Conservation (phyloP, 2,113 vertebrate species). For the Mugil cephalus region DNA sequence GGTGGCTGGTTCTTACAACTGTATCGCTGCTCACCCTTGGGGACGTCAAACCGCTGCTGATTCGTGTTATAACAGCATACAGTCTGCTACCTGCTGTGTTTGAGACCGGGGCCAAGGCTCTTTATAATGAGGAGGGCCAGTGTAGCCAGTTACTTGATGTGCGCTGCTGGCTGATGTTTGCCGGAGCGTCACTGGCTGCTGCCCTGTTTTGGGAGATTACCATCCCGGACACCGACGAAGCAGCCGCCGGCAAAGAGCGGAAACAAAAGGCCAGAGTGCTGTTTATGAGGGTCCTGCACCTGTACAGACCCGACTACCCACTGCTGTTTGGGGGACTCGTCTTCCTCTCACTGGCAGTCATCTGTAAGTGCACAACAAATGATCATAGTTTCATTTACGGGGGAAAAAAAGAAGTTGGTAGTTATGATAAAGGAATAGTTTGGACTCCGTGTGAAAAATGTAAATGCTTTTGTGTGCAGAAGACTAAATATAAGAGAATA, state of each 20-base stretch:
- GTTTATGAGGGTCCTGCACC: slow-evolving; percentile 71
- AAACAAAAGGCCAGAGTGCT: slow-evolving; percentile 67
- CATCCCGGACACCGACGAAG: slow-evolving; percentile 62
- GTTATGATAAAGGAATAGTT: not conserved
- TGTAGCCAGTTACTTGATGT: slow-evolving; percentile 31
- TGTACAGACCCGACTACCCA: slow-evolving; percentile 56
- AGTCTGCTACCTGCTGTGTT: slow-evolving; percentile 73
- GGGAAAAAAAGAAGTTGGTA: not conserved
- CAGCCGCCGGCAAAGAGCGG: not conserved
- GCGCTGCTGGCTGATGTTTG: slow-evolving; percentile 58
- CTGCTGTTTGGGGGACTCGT: slow-evolving; percentile 67
- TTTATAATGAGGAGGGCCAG: slow-evolving; percentile 32
- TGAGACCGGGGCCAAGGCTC: slow-evolving; percentile 45
- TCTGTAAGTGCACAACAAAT: slow-evolving; percentile 78
- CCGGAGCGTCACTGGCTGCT: slow-evolving; percentile 65
- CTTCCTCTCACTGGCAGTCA: slow-evolving; percentile 80
- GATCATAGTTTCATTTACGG: not conserved
- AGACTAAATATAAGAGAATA: no score
- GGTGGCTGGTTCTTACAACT: slow-evolving; percentile 12
- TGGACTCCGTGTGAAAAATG: no score
- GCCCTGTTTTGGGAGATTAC: slow-evolving; percentile 81
- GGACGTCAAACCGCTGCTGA: not conserved
- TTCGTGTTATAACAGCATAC: slow-evolving; percentile 39
- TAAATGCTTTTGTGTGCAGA: no score
- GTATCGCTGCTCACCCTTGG: fast-evolving